Evolutionary conservation across 2,888 invertebrate genomes (phyloP), one percentile per base, ranked within the genome.

Genomic region (Drosophila greeni): DNA sequence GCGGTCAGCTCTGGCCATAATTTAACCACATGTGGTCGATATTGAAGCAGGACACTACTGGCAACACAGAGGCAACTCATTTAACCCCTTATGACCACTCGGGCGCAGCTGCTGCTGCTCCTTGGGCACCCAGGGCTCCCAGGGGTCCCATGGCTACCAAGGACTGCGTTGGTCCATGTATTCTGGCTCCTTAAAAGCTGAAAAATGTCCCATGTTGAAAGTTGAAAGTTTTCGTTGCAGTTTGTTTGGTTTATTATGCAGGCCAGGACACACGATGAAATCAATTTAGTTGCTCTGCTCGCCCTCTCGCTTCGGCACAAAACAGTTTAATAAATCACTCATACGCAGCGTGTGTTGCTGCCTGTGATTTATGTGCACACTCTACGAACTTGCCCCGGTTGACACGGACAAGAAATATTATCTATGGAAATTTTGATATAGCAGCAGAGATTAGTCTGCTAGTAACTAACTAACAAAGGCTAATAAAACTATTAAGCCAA

Each of bases 21-120:
- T 72, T 84, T 81, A 84, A 80, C 80, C 80, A 69, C 84, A 81
- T 84, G 83, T 82, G 85, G 81, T 82, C 75, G 75, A 77, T 84
- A 81, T 80, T 72, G 81, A 51, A 59, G 68, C 59, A 40, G 49
- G 39, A 52, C 58, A 39, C 20, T 24, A 40, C 62, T 47, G 34
- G 53, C 39, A 47, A 34, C 51, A 43, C 29, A 43, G 53, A 42
- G 42, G 40, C 65, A 59, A 72, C 65, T 67, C 74, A 76, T 74
- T 79, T 79, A 84, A 82, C 79, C 79, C 79, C 74, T 69, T 75
- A 68, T 82, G 82, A 75, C 74, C 75, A 66, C 49, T 68, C 59
- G 65, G 62, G 39, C 64, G 49, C 68, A 67, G 66, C 60, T 68
- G 77, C 60, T 68, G 77, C 65, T 66, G 67, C 69, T 66, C 34